Base-by-base conservation (phyloP, 1,140 invertebrate species). In the Megalopta genalis region DNA sequence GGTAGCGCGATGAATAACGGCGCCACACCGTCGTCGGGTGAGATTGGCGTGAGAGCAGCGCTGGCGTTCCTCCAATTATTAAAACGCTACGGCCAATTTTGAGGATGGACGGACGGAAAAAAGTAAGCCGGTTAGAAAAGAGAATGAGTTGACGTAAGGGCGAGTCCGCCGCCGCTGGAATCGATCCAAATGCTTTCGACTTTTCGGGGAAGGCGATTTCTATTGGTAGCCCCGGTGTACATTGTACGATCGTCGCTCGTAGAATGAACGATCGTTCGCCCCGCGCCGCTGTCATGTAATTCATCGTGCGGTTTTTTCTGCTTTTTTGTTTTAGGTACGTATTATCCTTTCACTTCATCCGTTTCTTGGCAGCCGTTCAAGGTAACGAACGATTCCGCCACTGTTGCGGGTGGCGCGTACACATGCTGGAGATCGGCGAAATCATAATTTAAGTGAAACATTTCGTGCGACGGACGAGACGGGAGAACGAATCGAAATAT, bases 101-200 rank as follows among this genome's bases (percentile, higher is more conserved):
- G 27, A 57, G 46, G 63, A 64, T 54, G 62, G 71, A 77, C 25
- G 46, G 18, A 18, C 77, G 64, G 60, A 73, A 78, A 72, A 67
- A 70, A 71, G 66, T 39, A 12, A 18, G 18, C 18, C 25, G 12
- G 62, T 42, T 49, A 63, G 23, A 68, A 75, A 66, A 85, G 62
- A 21, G 72, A 52, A 52, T 49, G 60, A 77, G 57, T 63, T 64
- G 69, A 60, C 66, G 71, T 1, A 52, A 21, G 23, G 67, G 63
- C 57, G 86, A 86, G 80, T 88, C 89, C 84, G 82, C 80, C 73
- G 85, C 81, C 70, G 85, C 86, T 91, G 89, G 89, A 90, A 65
- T 74, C 62, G 74, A 83, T 91, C 90, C 90, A 90, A 91, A 88
- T 62, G 70, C 64, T 52, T 46, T 37, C 59, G 81, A 72, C 74